Percentiles rank a stretch among this genome's conserved stretches.
Evolutionary conservation across 2,797 vertebrate species (phyloP).

Genomic region (Picus viridis): DNA sequence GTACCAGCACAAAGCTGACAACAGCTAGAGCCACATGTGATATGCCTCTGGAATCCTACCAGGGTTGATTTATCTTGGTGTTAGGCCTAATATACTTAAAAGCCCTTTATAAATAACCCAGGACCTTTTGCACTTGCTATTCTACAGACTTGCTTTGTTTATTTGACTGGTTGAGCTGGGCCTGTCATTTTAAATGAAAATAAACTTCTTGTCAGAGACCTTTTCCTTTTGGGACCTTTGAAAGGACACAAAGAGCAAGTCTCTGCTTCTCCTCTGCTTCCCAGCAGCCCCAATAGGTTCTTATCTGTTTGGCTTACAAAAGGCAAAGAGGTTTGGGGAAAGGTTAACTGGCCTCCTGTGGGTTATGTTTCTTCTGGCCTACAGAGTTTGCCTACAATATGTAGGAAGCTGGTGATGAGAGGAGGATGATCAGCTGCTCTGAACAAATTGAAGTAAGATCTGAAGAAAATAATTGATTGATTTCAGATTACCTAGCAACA

Average conservation of each 20-base stretch:
- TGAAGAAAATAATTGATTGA: background rate
- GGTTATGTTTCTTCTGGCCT: background rate
- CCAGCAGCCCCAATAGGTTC: slow-evolving; percentile 10
- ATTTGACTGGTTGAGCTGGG: slow-evolving; percentile 57
- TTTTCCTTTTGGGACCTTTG: slow-evolving; percentile 51
- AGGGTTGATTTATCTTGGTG: slow-evolving; percentile 69
- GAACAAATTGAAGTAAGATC: background rate
- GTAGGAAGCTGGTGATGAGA: background rate
- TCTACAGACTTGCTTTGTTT: slow-evolving; percentile 63
- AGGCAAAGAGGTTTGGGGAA: background rate
- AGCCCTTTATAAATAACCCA: slow-evolving; percentile 72
- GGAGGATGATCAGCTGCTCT: background rate
- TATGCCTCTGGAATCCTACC: slow-evolving; percentile 53
- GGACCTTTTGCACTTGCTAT: slow-evolving; percentile 69
- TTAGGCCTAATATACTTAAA: slow-evolving; percentile 68
- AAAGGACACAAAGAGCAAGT: background rate
- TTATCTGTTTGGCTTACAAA: slow-evolving; percentile 8
- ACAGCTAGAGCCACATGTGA: slow-evolving; percentile 46
- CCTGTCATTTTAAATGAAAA: slow-evolving; percentile 68
- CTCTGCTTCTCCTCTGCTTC: slow-evolving; percentile 13
- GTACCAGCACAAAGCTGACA: slow-evolving; percentile 55
- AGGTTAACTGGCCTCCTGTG: background rate
- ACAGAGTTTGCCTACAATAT: background rate
- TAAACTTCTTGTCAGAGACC: slow-evolving; percentile 56
- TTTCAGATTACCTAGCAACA: background rate